phyloP scores from a whole-genome alignment of 2,888 invertebrate species.

The Caenorhabditis sp. region DNA sequence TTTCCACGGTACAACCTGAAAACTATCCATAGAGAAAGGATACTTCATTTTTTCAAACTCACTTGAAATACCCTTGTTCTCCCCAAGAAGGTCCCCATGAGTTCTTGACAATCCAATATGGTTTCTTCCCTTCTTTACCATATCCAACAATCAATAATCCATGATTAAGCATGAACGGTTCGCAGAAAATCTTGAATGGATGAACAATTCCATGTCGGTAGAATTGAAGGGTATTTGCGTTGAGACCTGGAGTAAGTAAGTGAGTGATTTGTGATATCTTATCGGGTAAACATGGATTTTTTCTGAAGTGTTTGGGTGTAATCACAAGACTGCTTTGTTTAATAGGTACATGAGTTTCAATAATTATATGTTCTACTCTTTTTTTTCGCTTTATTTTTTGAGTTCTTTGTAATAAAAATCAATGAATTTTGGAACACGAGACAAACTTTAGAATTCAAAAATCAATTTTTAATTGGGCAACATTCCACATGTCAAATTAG shows the following conservation, averaged over 20 bases:
- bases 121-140: slow-evolving; percentile 63
- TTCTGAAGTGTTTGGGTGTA: slow-evolving; percentile 5
- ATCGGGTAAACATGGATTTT: neutral
- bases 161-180: slow-evolving; percentile 65
- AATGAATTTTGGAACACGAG: too few relatives aligned
- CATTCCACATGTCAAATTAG: neutral
- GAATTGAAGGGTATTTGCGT: slow-evolving; percentile 71
- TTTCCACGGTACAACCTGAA: slow-evolving; percentile 86
- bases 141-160: slow-evolving; percentile 71
- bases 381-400: too few relatives aligned
- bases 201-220: slow-evolving; percentile 71
- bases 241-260: slow-evolving; percentile 58
- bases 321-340: too few relatives aligned
- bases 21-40: too few relatives aligned
- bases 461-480: neutral
- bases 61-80: slow-evolving; percentile 69
- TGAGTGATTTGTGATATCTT: neutral
- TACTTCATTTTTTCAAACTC: neutral
- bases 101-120: slow-evolving; percentile 71
- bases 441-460: too few relatives aligned
- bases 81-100: slow-evolving; percentile 69
- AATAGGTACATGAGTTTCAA: too few relatives aligned
- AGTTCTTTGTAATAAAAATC: too few relatives aligned
- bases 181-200: slow-evolving; percentile 65
- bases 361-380: too few relatives aligned